Evolutionary conservation across 1,140 invertebrate species (phyloP), one percentile per base, ranked within the genome.

Genomic region (Chironomus striatipennis): DNA sequence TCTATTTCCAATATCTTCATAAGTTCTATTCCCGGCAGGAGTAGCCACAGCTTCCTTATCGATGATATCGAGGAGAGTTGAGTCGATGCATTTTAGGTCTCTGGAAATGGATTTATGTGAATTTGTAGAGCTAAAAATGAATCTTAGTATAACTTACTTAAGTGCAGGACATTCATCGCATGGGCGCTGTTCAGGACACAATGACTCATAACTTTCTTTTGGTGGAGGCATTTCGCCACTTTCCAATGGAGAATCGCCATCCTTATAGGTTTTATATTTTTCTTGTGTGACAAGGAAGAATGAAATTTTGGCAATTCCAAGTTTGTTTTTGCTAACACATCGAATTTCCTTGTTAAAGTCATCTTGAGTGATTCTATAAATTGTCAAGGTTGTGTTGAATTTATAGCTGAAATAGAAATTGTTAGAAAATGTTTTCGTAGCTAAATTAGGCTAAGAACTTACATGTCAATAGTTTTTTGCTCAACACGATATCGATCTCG

Each of bases 261-360:
- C 47, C 15, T 57, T 12, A 20, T 8, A 18, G 20, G 5, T 7
- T 17, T 42, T 17, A 43, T 2, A 1, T 20, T 74, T 82, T 85
- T 84, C 83, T 93, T 92, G 89, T 81, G 87, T 86, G 24, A 94
- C 81, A 34, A 86, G 87, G 76, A 95, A 87, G 74, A 87, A 85
- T 18, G 24, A 34, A 34, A 93, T 93, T 79, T 88, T 90, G 9
- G 91, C 91, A 6, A 88, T 87, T 79, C 89, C 90, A 3, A 93
- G 82, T 77, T 91, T 90, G 81, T 96, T 96, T 79, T 92, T 94
- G 24, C 88, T 90, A 67, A 94, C 88, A 79, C 94, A 97, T 77
- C 91, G 88, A 80, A 95, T 96, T 43, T 86, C 84, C 9, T 90
- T 87, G 12, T 57, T 57, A 80, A 88, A 83, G 75, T 97, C 93